phyloP scores from a whole-genome alignment of 2,113 vertebrate genomes.

The Pardalotus punctatus region DNA sequence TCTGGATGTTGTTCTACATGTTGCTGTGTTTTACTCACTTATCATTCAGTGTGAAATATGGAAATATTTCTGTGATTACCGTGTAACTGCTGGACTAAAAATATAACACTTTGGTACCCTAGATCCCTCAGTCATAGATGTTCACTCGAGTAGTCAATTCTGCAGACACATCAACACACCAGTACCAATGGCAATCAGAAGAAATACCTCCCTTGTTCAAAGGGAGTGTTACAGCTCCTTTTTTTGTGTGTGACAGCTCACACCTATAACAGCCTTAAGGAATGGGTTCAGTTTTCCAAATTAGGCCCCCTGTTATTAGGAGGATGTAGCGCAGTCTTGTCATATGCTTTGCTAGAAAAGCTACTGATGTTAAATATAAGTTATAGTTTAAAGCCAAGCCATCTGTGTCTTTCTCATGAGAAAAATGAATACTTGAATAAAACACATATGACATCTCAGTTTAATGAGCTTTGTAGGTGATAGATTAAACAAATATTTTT shows the following conservation, averaged over 20 bases:
- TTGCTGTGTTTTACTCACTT: not conserved
- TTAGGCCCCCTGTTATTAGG: not conserved
- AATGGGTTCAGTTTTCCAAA: not conserved
- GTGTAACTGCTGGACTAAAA: not conserved
- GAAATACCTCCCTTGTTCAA: not conserved
- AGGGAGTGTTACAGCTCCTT: not conserved
- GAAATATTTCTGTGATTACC: not conserved
- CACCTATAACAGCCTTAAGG: not conserved
- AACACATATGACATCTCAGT: not conserved
- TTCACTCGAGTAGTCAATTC: not conserved
- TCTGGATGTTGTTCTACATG: not conserved
- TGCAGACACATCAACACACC: not conserved
- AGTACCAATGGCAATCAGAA: not conserved
- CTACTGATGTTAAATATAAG: not conserved
- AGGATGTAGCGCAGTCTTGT: not conserved
- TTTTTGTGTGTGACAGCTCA: not conserved
- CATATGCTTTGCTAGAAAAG: not conserved
- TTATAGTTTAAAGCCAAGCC: not conserved
- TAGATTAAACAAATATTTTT: not conserved
- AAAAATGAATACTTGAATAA: not conserved
- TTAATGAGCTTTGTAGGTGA: not conserved
- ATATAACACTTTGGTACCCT: not conserved
- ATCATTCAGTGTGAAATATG: not conserved
- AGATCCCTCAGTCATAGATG: not conserved
- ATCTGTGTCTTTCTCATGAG: not conserved